Percentiles rank a stretch among this genome's conserved stretches.
Evolutionary conservation across 1,140 invertebrate genomes (phyloP).

Genomic region (Saccostrea cuccullata): DNA sequence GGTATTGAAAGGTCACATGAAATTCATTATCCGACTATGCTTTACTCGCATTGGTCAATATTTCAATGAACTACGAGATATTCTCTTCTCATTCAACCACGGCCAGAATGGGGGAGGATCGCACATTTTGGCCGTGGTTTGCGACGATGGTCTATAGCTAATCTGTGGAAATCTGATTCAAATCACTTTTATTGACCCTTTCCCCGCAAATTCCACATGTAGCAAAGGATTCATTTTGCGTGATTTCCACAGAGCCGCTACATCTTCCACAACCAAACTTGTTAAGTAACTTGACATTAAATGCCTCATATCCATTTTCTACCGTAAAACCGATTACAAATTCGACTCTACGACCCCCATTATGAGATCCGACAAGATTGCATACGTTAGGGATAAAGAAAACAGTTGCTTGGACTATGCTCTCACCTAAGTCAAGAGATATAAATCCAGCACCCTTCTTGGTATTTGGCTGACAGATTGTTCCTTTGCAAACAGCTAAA

Average conservation of each 20-base stretch:
- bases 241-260: not conserved
- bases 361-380: constrained; percentile 44
- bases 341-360: constrained; percentile 57
- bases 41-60: no score
- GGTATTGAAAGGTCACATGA: no score
- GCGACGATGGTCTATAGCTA: not conserved
- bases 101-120: no score
- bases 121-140: no score
- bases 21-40: no score
- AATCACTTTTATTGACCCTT: not conserved
- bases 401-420: constrained; percentile 52
- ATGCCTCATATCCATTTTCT: constrained; percentile 62
- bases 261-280: constrained; percentile 25
- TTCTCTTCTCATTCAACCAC: no score
- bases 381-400: constrained; percentile 55
- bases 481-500: constrained; percentile 56
- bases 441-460: constrained; percentile 58
- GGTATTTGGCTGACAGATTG: constrained; percentile 58
- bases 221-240: not conserved
- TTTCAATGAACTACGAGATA: no score
- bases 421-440: constrained; percentile 54
- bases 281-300: constrained; percentile 54
- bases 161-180: not conserved
- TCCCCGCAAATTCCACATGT: not conserved
- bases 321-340: constrained; percentile 62